phyloP scores from a whole-genome alignment of 1,140 invertebrate genomes.

The Acromyrmex echinatior region DNA sequence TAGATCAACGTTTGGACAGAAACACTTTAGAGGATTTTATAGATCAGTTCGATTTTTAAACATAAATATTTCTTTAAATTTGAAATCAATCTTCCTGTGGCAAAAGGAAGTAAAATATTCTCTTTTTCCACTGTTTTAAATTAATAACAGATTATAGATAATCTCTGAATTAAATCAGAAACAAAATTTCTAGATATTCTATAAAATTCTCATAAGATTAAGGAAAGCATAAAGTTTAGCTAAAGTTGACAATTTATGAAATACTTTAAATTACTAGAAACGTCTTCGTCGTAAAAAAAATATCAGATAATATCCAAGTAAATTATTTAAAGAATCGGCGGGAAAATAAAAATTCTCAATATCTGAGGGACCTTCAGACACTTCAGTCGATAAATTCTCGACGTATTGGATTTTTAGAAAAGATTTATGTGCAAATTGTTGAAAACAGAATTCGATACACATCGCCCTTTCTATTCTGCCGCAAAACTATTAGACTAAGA shows the following conservation, averaged over 20 bases:
- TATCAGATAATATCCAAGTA: not conserved
- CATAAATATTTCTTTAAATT: not conserved
- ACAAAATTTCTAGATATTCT: not conserved
- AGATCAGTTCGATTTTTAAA: not conserved
- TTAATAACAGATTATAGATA: not conserved
- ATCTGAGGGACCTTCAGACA: not conserved
- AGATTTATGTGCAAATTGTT: not conserved
- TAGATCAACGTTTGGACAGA: constrained; percentile 5
- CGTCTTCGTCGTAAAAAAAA: not conserved
- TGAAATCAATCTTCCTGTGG: not conserved
- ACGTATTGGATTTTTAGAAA: not conserved
- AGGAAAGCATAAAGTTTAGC: not conserved
- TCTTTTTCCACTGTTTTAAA: not conserved
- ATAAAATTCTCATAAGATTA: not conserved
- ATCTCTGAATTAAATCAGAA: not conserved
- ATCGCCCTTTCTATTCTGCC: not conserved
- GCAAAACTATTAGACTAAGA: not conserved
- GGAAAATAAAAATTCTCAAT: not conserved
- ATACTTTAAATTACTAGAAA: not conserved
- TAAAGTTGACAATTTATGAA: not conserved
- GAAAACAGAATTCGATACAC: not conserved
- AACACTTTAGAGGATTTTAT: not conserved
- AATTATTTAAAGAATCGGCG: not conserved
- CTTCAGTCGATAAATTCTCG: too few species aligned
- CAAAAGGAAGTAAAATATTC: not conserved